phyloP scores from a whole-genome alignment of 2,888 invertebrate genomes.

The Drosophila nr. medialis region DNA sequence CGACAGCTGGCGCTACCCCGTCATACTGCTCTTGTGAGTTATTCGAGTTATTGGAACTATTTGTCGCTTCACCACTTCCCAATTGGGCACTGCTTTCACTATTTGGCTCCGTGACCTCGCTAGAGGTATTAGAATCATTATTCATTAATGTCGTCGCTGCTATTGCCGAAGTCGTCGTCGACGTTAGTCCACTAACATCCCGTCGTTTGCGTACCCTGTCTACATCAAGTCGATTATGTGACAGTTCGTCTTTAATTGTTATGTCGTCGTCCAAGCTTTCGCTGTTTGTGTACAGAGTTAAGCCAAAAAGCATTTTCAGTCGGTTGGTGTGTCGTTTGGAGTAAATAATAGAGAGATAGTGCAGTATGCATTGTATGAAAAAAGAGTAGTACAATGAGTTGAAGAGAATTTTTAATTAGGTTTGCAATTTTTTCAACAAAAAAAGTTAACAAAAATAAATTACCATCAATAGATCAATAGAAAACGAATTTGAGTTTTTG shows the following conservation, averaged over 20 bases:
- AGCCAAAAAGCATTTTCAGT: conserved; percentile 58
- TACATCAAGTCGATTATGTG: conserved; percentile 72
- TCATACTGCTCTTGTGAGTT: conserved; percentile 55
- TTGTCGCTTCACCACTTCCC: conserved; percentile 34
- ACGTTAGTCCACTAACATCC: conserved; percentile 18
- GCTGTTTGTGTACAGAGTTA: conserved; percentile 70
- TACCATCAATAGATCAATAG: conserved; percentile 62
- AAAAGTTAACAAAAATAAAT: conserved; percentile 37
- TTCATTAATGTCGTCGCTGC: conserved; percentile 21
- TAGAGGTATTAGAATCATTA: conserved; percentile 53
- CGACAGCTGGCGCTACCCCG: conserved; percentile 20
- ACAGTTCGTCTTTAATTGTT: conserved; percentile 64
- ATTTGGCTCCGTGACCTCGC: conserved; percentile 51
- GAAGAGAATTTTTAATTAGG: conserved; percentile 54
- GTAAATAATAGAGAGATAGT: conserved; percentile 71
- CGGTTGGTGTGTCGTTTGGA: conserved; percentile 56
- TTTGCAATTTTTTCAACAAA: conserved; percentile 36
- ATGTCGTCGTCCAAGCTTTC: conserved; percentile 62
- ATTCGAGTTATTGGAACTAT: conserved; percentile 41
- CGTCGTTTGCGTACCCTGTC: conserved; percentile 58
- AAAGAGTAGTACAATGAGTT: conserved; percentile 69
- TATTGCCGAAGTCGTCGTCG: conserved; percentile 18
- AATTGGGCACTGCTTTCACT: conserved; percentile 7
- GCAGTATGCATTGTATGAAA: conserved; percentile 78
- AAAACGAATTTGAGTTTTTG: conserved; percentile 47